Percentiles rank a stretch among this genome's conserved stretches.
Evolutionary conservation across 2,888 invertebrate genomes (phyloP).

Genomic region (Alviniconcha strummeri): DNA sequence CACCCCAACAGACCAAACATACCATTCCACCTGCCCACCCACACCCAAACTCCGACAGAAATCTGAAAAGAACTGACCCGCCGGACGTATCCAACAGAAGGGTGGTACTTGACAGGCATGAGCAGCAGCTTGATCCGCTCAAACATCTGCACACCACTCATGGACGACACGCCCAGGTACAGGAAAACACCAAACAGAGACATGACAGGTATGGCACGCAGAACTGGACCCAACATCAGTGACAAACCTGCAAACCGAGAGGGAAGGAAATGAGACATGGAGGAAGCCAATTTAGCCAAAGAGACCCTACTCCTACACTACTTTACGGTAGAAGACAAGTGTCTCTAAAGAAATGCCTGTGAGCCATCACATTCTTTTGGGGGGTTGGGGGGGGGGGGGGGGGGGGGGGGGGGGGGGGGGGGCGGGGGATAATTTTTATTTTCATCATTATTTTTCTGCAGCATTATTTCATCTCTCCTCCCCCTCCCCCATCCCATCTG

Average conservation of each 20-base stretch:
- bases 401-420: too few species aligned
- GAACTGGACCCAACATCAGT: slow-evolving; percentile 84
- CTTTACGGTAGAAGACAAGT: too few species aligned
- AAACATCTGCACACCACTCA: slow-evolving; percentile 95
- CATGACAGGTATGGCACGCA: slow-evolving; percentile 93
- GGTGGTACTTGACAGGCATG: slow-evolving; percentile 97
- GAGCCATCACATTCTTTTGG: too few species aligned
- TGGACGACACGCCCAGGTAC: slow-evolving; percentile 88
- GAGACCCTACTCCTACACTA: too few species aligned
- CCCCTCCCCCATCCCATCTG: too few species aligned
- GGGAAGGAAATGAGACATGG: too few species aligned
- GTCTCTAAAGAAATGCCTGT: too few species aligned
- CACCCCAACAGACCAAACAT: not conserved
- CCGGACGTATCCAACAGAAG: slow-evolving; percentile 90
- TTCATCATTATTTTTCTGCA: too few species aligned
- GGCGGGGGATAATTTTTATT: too few species aligned
- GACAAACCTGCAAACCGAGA: slow-evolving; percentile 76
- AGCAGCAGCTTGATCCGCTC: slow-evolving; percentile 90
- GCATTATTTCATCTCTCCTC: too few species aligned
- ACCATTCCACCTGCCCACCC: not conserved
- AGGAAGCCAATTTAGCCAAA: too few species aligned
- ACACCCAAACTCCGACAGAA: not conserved
- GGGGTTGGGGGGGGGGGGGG: too few species aligned
- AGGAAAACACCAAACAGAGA: slow-evolving; percentile 97
- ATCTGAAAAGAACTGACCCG: slow-evolving; percentile 78